phyloP scores from a whole-genome alignment of 2,888 invertebrate genomes.

The Ditylenchus weischeri region DNA sequence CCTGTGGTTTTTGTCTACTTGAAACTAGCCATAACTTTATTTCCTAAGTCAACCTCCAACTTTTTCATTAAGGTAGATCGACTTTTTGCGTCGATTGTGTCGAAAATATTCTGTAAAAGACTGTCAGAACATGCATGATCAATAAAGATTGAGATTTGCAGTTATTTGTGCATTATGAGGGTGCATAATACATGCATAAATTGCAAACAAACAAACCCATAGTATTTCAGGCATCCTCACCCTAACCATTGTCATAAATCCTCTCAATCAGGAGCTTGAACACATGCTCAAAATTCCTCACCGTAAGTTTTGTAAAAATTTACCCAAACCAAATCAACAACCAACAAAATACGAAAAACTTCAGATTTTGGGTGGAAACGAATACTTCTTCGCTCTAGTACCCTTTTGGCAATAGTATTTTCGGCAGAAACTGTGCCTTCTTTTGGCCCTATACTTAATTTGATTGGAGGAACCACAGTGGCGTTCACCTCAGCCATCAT shows the following conservation, averaged over 20 bases:
- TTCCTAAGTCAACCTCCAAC: too few species aligned
- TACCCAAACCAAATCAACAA: too few species aligned
- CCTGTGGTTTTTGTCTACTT: too few species aligned
- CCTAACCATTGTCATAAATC: constrained; percentile 26
- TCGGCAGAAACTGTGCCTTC: constrained; percentile 42
- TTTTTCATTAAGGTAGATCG: too few species aligned
- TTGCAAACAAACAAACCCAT: background rate
- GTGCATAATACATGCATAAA: too few species aligned
- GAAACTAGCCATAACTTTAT: too few species aligned
- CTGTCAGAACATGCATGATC: too few species aligned
- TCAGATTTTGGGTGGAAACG: constrained; percentile 49
- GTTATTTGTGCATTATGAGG: too few species aligned
- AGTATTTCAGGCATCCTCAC: constrained; percentile 15
- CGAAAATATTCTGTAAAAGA: too few species aligned
- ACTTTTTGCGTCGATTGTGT: too few species aligned
- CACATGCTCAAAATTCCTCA: constrained; percentile 25
- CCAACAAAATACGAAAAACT: constrained; percentile 8
- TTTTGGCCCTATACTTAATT: constrained; percentile 49
- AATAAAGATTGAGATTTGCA: too few species aligned
- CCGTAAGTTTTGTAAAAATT: constrained; percentile 13
- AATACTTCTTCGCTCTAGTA: constrained; percentile 42
- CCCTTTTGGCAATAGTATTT: constrained; percentile 47
- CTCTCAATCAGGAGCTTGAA: constrained; percentile 26
- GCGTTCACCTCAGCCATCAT: constrained; percentile 45
- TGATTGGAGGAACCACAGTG: constrained; percentile 37